Base-by-base conservation (phyloP, 1,140 invertebrate species). In the Brachionus angularis region DNA sequence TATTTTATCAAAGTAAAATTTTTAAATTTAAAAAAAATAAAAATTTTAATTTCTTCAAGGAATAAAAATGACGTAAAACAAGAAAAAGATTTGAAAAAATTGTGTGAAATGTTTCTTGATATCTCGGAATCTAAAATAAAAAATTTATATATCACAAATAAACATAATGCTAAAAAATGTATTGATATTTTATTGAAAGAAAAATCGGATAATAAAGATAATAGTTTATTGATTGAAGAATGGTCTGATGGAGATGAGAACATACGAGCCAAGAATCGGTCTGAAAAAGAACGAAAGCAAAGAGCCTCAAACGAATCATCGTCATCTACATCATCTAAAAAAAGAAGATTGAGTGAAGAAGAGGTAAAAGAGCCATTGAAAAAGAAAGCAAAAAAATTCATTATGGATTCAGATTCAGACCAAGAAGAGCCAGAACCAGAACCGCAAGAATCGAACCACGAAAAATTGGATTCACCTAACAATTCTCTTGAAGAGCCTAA, bases 1-100 rank as follows among this genome's bases (percentile, higher is more conserved):
- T n/a, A n/a, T n/a, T n/a, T n/a, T n/a, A n/a, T n/a, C n/a, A n/a
- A n/a, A n/a, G n/a, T n/a, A n/a, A n/a, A n/a, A n/a, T n/a, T n/a
- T n/a, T n/a, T n/a, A n/a, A n/a, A n/a, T n/a, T n/a, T 58, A 23
- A 58, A 67, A 23, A 67, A 62, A 46, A 62, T 47, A 67, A 67
- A 67, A 67, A 47, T 67, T 47, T 67, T 42, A 67, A 47, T 67
- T 23, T 46, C 62, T 67, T n/a, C n/a, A n/a, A n/a, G n/a, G n/a
- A n/a, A n/a, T n/a, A n/a, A n/a, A n/a, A n/a, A n/a, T n/a, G n/a
- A n/a, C n/a, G n/a, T n/a, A 31, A 67, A 31, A 29, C 42, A 29
- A 3, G 62, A 67, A 7, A 47, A 67, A 47, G 47, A 67, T 36
- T 14, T 67, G 31, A n/a, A 18, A 7, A 67, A 67, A 23, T 36